Percentiles rank a stretch among this genome's conserved stretches.
phyloP scores from a whole-genome alignment of 2,888 invertebrate genomes.

The Spisula subtruncata region DNA sequence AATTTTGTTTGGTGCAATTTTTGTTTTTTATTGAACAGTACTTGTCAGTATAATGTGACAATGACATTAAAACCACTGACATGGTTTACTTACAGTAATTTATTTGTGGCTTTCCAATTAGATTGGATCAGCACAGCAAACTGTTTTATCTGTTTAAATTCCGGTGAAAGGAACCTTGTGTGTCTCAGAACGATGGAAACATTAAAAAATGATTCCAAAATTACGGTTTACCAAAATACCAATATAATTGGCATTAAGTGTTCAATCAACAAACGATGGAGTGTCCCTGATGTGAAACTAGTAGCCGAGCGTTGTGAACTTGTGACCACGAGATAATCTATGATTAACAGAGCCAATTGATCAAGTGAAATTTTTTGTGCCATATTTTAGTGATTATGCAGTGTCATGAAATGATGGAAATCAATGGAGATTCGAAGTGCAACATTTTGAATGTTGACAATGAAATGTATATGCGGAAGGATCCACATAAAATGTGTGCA shows the following conservation, averaged over 20 bases:
- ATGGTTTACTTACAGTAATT: not conserved
- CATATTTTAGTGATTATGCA: not conserved
- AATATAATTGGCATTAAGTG: conserved; percentile 21
- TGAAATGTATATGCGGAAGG: not conserved
- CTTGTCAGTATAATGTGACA: not conserved
- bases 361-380: not conserved
- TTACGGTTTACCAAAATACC: not conserved
- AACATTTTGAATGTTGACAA: conserved; percentile 22
- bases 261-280: not conserved
- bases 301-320: not conserved
- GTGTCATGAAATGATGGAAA: not conserved
- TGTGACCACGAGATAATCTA: not conserved
- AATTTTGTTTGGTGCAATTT: conserved; percentile 4
- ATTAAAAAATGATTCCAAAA: not conserved
- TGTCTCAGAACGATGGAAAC: not conserved
- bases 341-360: not conserved
- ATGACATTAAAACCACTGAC: not conserved
- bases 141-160: not conserved
- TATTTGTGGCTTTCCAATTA: not conserved
- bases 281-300: not conserved
- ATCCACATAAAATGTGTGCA: conserved; percentile 25
- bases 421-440: not conserved
- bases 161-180: not conserved
- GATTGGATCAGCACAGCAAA: not conserved
- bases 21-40: not conserved